A percentile compares a stretch with the other conserved stretches of the same genome.
phyloP scores from a whole-genome alignment of 2,888 invertebrate genomes.

The Salpingus planirostris region DNA sequence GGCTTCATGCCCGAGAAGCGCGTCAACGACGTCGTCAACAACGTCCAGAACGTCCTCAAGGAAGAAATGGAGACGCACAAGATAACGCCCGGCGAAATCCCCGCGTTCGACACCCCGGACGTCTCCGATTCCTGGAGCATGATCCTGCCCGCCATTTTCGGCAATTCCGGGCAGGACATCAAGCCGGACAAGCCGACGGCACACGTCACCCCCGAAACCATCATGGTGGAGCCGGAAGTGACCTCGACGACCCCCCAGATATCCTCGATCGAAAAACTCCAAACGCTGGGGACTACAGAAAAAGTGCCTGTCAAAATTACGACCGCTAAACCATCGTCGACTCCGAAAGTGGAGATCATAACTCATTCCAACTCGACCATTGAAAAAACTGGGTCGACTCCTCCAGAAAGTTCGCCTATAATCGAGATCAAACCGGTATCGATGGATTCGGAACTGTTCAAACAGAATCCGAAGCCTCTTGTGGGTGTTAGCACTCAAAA shows the following conservation, averaged over 20 bases:
- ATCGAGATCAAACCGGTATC: constrained; percentile 13
- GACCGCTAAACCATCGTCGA: too few relatives aligned
- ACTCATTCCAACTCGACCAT: constrained; percentile 20
- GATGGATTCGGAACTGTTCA: constrained; percentile 3
- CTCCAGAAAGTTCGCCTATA: constrained; percentile 3
- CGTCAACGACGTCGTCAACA: constrained; percentile 72
- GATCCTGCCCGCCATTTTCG: constrained; percentile 71
- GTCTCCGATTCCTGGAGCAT: constrained; percentile 72
- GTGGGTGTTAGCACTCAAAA: constrained; percentile 2
- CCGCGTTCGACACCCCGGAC: constrained; percentile 60
- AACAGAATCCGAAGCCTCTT: constrained; percentile 7
- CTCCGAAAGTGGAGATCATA: constrained; percentile 19
- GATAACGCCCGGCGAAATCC: constrained; percentile 42
- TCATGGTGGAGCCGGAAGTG: constrained; percentile 32
- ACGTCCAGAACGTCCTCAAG: constrained; percentile 75
- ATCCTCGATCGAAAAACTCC: too few relatives aligned
- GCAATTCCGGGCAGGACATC: constrained; percentile 42
- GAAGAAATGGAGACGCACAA: constrained; percentile 59
- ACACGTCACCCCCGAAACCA: constrained; percentile 33
- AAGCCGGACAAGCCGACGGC: constrained; percentile 29
- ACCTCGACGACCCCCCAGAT: constrained; percentile 3
- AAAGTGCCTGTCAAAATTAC: too few relatives aligned
- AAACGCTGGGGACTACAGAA: too few relatives aligned
- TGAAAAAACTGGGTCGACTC: constrained; percentile 13
- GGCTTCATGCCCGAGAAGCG: constrained; percentile 49